Evolutionary conservation across 1,140 invertebrate species (phyloP), one percentile per base, ranked within the genome.

Genomic region (Trachymyrmex septentrionalis): DNA sequence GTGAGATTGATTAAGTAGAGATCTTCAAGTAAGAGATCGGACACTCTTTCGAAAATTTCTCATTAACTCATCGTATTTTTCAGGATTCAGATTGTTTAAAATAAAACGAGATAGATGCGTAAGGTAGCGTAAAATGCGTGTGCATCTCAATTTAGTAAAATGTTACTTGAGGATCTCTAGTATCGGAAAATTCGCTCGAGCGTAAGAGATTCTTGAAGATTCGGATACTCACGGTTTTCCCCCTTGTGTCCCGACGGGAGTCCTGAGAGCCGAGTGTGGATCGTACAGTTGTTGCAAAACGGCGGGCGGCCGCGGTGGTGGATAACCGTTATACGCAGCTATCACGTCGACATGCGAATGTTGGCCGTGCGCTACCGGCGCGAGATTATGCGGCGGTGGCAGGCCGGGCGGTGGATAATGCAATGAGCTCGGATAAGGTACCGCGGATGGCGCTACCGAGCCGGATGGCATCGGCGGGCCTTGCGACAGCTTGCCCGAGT

Each of bases 141-240:
- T 0, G 2, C 12, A 44, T 44, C 9, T 0, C 38, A 44, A 44
- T 10, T 0, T 44, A 44, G 38, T 44, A 10, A 12, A 44, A 10
- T 9, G 9, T 44, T 10, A 44, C 10, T 44, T 10, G 38, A 44
- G 38, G 9, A 44, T 44, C 38, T 44, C 38, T 44, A 38, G 38
- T 44, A 53, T 55, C 53, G 21, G 69, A 19, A 30, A 72, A 1
- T n/a, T 24, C 48, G 69, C 0, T 48, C 12, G 24, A 16, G 12
- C 5, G 2, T 34, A 0, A 34, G 30, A 5, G n/a, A n/a, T n/a
- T 34, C 6, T 0, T 34, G 30, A 34, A 0, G n/a, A 34, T 10
- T 53, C 9, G 38, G 12, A 78, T 82, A 98, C 98, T 98, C 96
- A 99, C 98, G 98, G 98, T 96, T 99, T 99, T 92, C 98, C 98